A percentile compares a stretch with the other conserved stretches of the same genome.
Conservation (phyloP, 2,113 vertebrate species). For the Balaeniceps rex region DNA sequence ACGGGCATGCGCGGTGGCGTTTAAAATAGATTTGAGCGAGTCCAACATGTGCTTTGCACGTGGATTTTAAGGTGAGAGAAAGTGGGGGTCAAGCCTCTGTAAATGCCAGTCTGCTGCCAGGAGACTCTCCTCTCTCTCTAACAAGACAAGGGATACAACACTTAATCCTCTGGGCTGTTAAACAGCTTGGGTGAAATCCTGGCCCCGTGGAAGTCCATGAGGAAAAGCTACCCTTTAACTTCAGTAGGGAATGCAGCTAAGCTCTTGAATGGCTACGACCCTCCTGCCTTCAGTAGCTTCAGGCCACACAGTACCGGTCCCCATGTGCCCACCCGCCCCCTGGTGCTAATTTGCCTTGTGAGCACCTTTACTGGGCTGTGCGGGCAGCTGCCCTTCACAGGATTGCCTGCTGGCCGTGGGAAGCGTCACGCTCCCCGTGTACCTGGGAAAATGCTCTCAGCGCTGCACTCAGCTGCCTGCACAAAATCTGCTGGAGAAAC, state of each 20-base stretch:
- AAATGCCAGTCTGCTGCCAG: background rate
- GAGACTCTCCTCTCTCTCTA: background rate
- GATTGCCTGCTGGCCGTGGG: background rate
- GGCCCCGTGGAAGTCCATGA: background rate
- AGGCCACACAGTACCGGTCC: accelerated
- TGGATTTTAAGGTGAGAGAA: background rate
- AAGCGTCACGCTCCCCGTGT: background rate
- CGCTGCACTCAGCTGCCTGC: background rate
- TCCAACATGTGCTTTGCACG: background rate
- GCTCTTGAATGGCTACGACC: background rate
- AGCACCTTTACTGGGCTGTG: background rate
- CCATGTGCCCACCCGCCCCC: accelerated
- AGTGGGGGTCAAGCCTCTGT: background rate
- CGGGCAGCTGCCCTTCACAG: background rate
- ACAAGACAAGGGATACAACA: background rate
- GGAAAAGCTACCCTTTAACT: background rate
- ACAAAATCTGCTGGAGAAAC: background rate
- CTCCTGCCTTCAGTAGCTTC: background rate
- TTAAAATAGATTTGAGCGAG: background rate
- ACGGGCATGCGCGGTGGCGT: accelerated
- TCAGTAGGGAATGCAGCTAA: background rate
- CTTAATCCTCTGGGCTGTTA: background rate
- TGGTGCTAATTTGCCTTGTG: background rate
- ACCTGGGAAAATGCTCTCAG: background rate
- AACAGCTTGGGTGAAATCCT: background rate